These are phyloP conservation scores for Druon quercuslanigerum DNA, from an alignment of 1,140 invertebrate genomes.

Conservation along the genomic window DNA sequence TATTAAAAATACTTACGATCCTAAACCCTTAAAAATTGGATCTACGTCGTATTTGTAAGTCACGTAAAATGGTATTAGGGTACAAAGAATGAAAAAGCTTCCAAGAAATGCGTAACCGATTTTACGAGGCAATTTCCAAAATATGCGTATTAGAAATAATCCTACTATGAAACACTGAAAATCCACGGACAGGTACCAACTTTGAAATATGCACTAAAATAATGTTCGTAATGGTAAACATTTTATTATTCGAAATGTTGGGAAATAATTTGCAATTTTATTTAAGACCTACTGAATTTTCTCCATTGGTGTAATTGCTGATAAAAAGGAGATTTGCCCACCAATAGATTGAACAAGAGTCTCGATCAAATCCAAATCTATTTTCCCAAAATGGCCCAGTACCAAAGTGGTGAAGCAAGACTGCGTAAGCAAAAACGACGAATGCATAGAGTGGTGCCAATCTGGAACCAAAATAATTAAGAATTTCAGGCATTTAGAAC, in stretches of 20 bases:
- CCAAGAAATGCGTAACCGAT: slow-evolving; percentile 54
- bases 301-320: slow-evolving; percentile 74
- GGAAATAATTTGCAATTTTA: background rate
- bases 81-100: slow-evolving; percentile 42
- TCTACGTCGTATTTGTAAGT: slow-evolving; percentile 51
- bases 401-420: slow-evolving; percentile 59
- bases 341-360: slow-evolving; percentile 74
- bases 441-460: slow-evolving; percentile 69
- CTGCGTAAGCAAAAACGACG: slow-evolving; percentile 64
- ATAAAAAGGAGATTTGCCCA: slow-evolving; percentile 78
- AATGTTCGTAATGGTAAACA: background rate
- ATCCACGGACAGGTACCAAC: slow-evolving; percentile 78
- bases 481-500: no score
- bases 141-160: slow-evolving; percentile 71
- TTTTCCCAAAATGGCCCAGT: slow-evolving; percentile 64
- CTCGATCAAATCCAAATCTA: slow-evolving; percentile 50
- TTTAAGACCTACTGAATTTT: slow-evolving; percentile 58
- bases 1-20: slow-evolving; percentile 52
- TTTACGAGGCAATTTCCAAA: slow-evolving; percentile 66
- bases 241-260: slow-evolving; percentile 8
- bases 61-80: slow-evolving; percentile 47
- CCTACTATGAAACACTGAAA: slow-evolving; percentile 76
- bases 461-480: slow-evolving; percentile 48
- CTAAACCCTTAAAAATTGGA: slow-evolving; percentile 49
- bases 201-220: slow-evolving; percentile 76